phyloP scores from a whole-genome alignment of 2,797 vertebrate genomes.

The Staurois parvus region DNA sequence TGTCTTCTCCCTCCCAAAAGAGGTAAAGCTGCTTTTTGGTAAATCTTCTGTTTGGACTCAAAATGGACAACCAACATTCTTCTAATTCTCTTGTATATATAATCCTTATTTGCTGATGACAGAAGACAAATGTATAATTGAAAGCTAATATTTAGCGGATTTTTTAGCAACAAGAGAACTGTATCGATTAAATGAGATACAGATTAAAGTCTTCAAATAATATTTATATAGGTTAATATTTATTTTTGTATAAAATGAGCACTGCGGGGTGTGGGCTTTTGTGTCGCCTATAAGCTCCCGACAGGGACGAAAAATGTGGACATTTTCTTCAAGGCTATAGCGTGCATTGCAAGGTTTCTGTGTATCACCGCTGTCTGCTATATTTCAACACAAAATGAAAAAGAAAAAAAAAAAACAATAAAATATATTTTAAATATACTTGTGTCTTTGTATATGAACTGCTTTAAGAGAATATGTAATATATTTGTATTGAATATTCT shows the following conservation, averaged over 20 bases:
- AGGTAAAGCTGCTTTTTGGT: neutral
- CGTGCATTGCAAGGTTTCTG: neutral
- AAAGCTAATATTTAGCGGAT: slow-evolving; percentile 53
- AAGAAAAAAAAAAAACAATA: neutral
- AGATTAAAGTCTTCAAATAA: slow-evolving; percentile 36
- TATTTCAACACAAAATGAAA: neutral
- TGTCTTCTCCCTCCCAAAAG: neutral
- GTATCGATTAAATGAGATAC: slow-evolving; percentile 35
- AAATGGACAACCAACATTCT: neutral
- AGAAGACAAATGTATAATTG: neutral
- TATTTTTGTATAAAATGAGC: slow-evolving; percentile 66
- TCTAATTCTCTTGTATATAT: slow-evolving; percentile 7
- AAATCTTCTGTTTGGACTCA: neutral
- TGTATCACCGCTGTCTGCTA: neutral
- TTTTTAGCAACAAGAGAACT: slow-evolving; percentile 43
- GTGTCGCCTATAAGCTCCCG: neutral
- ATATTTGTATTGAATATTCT: neutral
- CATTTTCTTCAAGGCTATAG: neutral
- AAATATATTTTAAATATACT: neutral
- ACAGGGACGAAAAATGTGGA: neutral
- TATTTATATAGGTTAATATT: slow-evolving; percentile 73
- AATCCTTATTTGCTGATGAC: neutral
- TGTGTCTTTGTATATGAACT: neutral
- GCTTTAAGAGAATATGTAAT: neutral
- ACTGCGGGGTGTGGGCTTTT: slow-evolving; percentile 62